phyloP scores from a whole-genome alignment of 1,140 invertebrate genomes.

The Paracyclopina nana region DNA sequence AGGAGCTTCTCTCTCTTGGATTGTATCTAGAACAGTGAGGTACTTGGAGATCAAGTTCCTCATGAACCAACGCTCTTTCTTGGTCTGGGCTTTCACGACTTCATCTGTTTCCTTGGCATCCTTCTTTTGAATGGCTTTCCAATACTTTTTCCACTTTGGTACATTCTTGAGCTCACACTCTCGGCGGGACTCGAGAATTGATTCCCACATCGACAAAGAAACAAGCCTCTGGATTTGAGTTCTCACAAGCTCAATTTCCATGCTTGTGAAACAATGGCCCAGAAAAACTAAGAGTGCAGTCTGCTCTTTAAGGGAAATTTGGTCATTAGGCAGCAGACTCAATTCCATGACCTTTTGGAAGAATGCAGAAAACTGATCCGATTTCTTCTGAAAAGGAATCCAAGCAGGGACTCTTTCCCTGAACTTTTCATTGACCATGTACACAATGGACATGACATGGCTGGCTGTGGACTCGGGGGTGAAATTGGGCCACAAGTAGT shows the following conservation, averaged over 20 bases:
- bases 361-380: constrained; percentile 63
- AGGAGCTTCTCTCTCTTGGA: constrained; percentile 25
- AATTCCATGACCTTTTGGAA: constrained; percentile 61
- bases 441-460: constrained; percentile 83
- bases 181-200: constrained; percentile 49
- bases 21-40: constrained; percentile 41
- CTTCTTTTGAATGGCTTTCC: constrained; percentile 67
- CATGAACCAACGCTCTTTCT: constrained; percentile 74
- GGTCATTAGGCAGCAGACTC: constrained; percentile 37
- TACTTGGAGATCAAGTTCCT: constrained; percentile 78
- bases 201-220: constrained; percentile 81
- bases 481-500: constrained; percentile 94
- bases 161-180: constrained; percentile 27
- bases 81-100: constrained; percentile 42
- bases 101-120: constrained; percentile 45
- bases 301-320: constrained; percentile 49
- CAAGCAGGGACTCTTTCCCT: constrained; percentile 88
- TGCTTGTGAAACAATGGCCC: constrained; percentile 86
- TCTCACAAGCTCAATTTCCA: constrained; percentile 80
- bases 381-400: constrained; percentile 61
- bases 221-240: constrained; percentile 79
- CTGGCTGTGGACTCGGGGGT: constrained; percentile 38
- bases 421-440: constrained; percentile 97
- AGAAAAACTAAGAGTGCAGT: constrained; percentile 71
- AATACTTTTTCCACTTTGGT: constrained; percentile 79